Conservation (phyloP, 2,113 vertebrate species). For the Tor tambroides region DNA sequence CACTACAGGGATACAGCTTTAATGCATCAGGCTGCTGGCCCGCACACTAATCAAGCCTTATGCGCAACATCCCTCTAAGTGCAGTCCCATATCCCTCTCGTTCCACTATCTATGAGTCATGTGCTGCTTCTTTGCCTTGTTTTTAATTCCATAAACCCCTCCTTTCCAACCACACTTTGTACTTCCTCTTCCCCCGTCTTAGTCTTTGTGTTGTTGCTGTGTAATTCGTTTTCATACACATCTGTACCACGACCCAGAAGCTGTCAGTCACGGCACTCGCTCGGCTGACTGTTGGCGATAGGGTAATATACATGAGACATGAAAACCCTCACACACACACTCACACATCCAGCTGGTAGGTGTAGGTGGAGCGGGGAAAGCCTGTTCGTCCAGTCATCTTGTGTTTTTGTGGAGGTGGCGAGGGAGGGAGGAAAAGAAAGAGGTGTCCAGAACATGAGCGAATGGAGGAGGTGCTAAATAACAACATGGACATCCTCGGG, state of each 20-base stretch:
- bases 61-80: constrained; percentile 21
- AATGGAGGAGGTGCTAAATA: constrained; percentile 58
- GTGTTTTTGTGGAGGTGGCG: constrained; percentile 56
- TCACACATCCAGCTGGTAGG: constrained; percentile 50
- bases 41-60: constrained; percentile 30
- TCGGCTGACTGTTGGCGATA: constrained; percentile 34
- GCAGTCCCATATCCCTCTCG: constrained; percentile 7
- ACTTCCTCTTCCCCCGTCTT: constrained; percentile 13
- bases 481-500: constrained; percentile 58
- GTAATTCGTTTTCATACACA: constrained; percentile 8
- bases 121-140: not conserved
- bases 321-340: constrained; percentile 35
- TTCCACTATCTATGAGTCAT: constrained; percentile 22
- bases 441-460: constrained; percentile 57
- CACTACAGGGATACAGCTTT: constrained; percentile 16
- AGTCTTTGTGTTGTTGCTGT: not conserved
- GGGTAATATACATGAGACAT: constrained; percentile 38
- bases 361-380: constrained; percentile 70
- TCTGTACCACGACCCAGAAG: constrained; percentile 31
- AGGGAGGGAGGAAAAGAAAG: constrained; percentile 42
- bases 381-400: constrained; percentile 66
- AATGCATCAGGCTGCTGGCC: constrained; percentile 32
- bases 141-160: constrained; percentile 21
- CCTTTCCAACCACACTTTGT: not conserved
- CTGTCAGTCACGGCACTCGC: constrained; percentile 48